Evolutionary conservation across 2,113 vertebrate genomes (phyloP).

Genomic region (Leucopsar rothschildi): DNA sequence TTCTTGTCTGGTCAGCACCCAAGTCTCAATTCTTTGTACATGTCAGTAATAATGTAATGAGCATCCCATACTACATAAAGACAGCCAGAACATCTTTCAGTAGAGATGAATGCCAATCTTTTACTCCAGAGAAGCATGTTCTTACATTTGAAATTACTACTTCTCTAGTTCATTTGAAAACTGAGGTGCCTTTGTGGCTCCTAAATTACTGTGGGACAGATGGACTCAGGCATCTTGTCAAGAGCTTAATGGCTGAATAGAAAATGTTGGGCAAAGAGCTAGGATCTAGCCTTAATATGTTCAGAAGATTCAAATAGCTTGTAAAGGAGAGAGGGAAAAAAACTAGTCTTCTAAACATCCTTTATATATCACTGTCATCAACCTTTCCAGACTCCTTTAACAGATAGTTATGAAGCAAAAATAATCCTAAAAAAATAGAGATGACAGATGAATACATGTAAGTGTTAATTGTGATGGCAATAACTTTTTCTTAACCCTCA

Average conservation of each 20-base stretch:
- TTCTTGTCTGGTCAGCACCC: background rate
- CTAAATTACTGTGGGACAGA: background rate
- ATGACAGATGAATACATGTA: background rate
- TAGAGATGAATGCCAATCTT: background rate
- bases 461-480: background rate
- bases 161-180: background rate
- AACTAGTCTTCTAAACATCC: background rate
- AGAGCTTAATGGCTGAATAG: background rate
- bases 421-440: background rate
- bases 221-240: background rate
- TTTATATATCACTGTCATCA: background rate
- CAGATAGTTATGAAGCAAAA: background rate
- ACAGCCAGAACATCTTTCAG: background rate
- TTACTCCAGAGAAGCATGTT: constrained; percentile 1
- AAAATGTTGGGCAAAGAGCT: background rate
- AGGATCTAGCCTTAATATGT: background rate
- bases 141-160: background rate
- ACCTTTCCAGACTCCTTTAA: background rate
- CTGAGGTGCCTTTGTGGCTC: background rate
- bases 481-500: background rate
- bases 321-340: background rate
- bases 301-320: background rate
- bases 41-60: background rate
- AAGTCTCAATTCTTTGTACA: background rate
- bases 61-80: background rate